phyloP scores from a whole-genome alignment of 1,140 invertebrate genomes.

The Drosophila setifemur region DNA sequence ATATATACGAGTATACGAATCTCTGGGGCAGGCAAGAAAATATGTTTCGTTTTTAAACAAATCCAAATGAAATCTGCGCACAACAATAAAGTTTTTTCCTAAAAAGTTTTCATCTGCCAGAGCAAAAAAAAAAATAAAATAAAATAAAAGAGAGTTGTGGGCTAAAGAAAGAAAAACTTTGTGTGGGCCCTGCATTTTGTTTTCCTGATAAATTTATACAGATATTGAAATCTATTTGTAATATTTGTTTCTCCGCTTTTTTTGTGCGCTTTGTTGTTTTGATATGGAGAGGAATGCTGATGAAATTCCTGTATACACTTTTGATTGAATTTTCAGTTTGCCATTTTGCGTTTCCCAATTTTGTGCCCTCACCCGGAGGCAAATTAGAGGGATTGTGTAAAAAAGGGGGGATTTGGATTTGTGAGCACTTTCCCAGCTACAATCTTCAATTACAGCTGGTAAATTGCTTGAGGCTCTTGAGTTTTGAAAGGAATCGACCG shows the following conservation, averaged over 20 bases:
- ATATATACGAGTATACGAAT: not conserved
- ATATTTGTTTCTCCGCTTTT: slow-evolving; percentile 40
- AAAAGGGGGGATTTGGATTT: slow-evolving; percentile 17
- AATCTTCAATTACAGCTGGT: slow-evolving; percentile 42
- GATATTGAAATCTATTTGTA: slow-evolving; percentile 76
- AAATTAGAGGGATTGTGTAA: slow-evolving; percentile 20
- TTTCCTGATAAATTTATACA: slow-evolving; percentile 63
- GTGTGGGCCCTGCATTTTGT: slow-evolving; percentile 15
- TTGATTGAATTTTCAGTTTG: slow-evolving; percentile 69
- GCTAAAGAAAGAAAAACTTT: slow-evolving; percentile 41
- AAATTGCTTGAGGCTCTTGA: slow-evolving; percentile 1
- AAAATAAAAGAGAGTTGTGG: slow-evolving; percentile 32
- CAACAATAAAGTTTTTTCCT: slow-evolving; percentile 62
- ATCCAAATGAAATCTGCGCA: slow-evolving; percentile 74
- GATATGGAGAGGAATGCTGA: slow-evolving; percentile 50
- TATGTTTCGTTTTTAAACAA: slow-evolving; percentile 71
- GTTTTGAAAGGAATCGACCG: not conserved
- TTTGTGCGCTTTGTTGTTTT: slow-evolving; percentile 2
- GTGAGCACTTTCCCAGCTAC: slow-evolving; percentile 29
- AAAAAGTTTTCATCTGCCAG: slow-evolving; percentile 17
- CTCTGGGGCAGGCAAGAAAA: slow-evolving; percentile 35
- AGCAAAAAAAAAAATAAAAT: slow-evolving; percentile 30
- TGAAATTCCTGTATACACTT: slow-evolving; percentile 64
- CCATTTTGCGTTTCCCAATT: slow-evolving; percentile 27
- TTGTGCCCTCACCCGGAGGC: slow-evolving; percentile 6